Conservation (phyloP, 2,113 vertebrate species). For the Brachypodius melanocephalos region DNA sequence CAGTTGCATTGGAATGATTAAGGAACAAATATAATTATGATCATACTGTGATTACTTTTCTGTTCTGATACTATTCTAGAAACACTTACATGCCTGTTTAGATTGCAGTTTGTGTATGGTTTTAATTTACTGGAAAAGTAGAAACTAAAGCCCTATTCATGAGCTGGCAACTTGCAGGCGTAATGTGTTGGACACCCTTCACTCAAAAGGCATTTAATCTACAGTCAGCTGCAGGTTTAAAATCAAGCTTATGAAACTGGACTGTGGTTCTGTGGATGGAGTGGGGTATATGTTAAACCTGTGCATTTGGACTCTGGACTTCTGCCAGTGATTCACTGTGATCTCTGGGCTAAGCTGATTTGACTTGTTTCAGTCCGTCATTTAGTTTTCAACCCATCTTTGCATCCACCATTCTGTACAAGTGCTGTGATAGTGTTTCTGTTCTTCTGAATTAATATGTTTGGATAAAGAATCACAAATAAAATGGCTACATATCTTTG, state of each 20-base stretch:
- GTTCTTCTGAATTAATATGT: background rate
- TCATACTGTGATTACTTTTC: background rate
- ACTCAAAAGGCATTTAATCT: background rate
- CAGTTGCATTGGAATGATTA: background rate
- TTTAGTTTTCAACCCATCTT: background rate
- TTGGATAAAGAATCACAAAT: background rate
- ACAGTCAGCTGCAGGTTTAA: background rate
- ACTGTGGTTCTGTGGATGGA: accelerated
- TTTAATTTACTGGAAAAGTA: background rate
- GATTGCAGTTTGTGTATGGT: background rate
- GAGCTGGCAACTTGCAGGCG: background rate
- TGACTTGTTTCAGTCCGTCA: background rate
- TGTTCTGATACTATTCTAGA: background rate
- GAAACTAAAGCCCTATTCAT: background rate
- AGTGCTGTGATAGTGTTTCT: background rate
- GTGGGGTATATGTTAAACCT: background rate
- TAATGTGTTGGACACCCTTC: background rate
- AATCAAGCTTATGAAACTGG: background rate
- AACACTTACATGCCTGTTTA: background rate
- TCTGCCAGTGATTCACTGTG: background rate
- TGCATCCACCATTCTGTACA: background rate
- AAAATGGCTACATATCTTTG: background rate
- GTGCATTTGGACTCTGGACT: background rate
- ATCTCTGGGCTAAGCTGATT: background rate
- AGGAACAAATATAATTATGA: background rate